Conservation (phyloP, 2,797 vertebrate species). For the Megaceryle alcyon region DNA sequence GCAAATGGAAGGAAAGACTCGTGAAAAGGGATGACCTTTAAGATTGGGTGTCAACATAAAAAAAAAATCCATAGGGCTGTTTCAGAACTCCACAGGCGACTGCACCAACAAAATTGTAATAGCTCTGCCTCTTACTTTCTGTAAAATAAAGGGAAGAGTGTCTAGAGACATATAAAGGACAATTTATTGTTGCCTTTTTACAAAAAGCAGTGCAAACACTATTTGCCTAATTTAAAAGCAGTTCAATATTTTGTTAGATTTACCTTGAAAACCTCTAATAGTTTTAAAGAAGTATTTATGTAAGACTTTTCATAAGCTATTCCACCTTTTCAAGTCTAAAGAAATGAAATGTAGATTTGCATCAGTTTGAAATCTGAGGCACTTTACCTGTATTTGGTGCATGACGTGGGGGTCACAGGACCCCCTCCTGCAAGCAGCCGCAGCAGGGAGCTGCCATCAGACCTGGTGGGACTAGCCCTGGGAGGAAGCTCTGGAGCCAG, state of each 20-base stretch:
- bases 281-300: constrained; percentile 27
- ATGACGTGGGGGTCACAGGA: neutral
- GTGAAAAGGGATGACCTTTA: neutral
- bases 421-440: neutral
- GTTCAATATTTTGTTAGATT: constrained; percentile 11
- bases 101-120: neutral
- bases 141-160: neutral
- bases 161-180: neutral
- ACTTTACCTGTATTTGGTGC: neutral
- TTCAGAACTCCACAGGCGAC: neutral
- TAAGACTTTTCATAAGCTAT: constrained; percentile 5
- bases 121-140: constrained; percentile 21
- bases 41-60: neutral
- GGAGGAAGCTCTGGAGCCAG: neutral
- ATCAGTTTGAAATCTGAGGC: constrained; percentile 20
- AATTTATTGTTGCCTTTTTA: neutral
- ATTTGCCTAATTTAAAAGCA: constrained; percentile 13
- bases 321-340: neutral
- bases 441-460: accelerated
- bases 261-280: constrained; percentile 10
- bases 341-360: neutral
- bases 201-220: neutral
- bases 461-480: neutral
- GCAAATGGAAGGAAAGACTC: neutral
- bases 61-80: neutral